Percentiles rank a stretch among this genome's conserved stretches.
These are phyloP conservation scores for Hippocampus zosterae DNA, from an alignment of 2,113 vertebrate genomes.

Conservation along the genomic window DNA sequence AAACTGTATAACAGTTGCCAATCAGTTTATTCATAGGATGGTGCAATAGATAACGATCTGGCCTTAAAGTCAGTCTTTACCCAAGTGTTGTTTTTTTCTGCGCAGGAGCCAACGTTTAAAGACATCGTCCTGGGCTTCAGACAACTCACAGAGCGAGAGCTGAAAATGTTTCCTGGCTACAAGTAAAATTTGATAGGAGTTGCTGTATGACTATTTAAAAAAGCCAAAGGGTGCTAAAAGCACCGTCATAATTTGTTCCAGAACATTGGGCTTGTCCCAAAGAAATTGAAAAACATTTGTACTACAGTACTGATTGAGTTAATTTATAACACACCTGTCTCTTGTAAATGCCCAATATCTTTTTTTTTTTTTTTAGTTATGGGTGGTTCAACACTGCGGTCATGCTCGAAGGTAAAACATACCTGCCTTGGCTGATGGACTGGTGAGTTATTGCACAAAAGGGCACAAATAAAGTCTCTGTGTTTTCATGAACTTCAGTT, in stretches of 20 bases:
- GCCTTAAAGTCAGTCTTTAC: not conserved
- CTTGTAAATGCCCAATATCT: slow-evolving; percentile 12
- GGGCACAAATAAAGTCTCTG: not conserved
- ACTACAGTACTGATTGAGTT: not conserved
- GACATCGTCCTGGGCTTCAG: slow-evolving; percentile 88
- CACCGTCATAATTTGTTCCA: not conserved
- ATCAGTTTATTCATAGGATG: not conserved
- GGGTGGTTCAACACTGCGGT: slow-evolving; percentile 95
- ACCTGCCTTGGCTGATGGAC: slow-evolving; percentile 89
- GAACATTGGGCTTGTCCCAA: not conserved
- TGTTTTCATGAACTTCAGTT: not conserved
- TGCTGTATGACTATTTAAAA: not conserved
- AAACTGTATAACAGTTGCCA: not conserved
- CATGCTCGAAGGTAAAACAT: slow-evolving; percentile 85
- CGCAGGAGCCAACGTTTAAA: slow-evolving; percentile 88
- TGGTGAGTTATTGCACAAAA: slow-evolving; percentile 68
- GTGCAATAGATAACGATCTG: not conserved
- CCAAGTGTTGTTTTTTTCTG: slow-evolving; percentile 4
- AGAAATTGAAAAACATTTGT: not conserved
- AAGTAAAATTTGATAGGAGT: slow-evolving; percentile 66
- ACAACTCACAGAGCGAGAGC: slow-evolving; percentile 78
- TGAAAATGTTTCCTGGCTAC: slow-evolving; percentile 88
- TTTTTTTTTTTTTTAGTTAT: slow-evolving; percentile 71
- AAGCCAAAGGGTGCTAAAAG: not conserved
- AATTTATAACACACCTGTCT: slow-evolving; percentile 5